Evolutionary conservation across 2,888 invertebrate genomes (phyloP).

Genomic region (Alcis repandata): DNA sequence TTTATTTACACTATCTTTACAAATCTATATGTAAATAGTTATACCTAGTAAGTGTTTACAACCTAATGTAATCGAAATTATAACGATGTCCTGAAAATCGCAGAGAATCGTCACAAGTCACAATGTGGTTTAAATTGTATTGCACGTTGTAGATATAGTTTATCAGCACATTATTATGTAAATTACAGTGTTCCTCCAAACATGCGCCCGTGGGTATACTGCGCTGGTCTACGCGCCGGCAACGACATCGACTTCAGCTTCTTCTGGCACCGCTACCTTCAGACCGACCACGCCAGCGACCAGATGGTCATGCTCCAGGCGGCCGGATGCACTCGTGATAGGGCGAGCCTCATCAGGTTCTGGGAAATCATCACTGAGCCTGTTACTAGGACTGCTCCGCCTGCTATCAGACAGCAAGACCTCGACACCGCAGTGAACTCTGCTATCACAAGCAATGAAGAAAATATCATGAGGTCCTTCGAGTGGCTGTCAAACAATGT

Average conservation of each 20-base stretch:
- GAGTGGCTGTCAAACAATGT: slow-evolving; percentile 79
- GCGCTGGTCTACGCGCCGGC: slow-evolving; percentile 89
- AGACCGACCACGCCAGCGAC: slow-evolving; percentile 88
- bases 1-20: too few relatives aligned
- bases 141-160: too few relatives aligned
- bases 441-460: slow-evolving; percentile 84
- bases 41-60: too few relatives aligned
- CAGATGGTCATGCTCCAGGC: slow-evolving; percentile 88
- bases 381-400: slow-evolving; percentile 44
- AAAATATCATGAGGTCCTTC: slow-evolving; percentile 85
- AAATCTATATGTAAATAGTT: too few relatives aligned
- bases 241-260: slow-evolving; percentile 88
- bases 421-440: slow-evolving; percentile 72
- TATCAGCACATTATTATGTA: too few relatives aligned
- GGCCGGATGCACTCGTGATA: slow-evolving; percentile 89
- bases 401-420: slow-evolving; percentile 76
- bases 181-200: slow-evolving; percentile 68
- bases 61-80: too few relatives aligned
- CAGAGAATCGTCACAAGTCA: too few relatives aligned
- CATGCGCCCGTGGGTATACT: slow-evolving; percentile 91
- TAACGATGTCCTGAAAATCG: too few relatives aligned
- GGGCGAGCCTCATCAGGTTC: slow-evolving; percentile 63
- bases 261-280: slow-evolving; percentile 88
- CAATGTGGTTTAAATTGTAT: too few relatives aligned
- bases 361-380: slow-evolving; percentile 63